phyloP scores from a whole-genome alignment of 2,888 invertebrate genomes.

The Nomada ferruginata region DNA sequence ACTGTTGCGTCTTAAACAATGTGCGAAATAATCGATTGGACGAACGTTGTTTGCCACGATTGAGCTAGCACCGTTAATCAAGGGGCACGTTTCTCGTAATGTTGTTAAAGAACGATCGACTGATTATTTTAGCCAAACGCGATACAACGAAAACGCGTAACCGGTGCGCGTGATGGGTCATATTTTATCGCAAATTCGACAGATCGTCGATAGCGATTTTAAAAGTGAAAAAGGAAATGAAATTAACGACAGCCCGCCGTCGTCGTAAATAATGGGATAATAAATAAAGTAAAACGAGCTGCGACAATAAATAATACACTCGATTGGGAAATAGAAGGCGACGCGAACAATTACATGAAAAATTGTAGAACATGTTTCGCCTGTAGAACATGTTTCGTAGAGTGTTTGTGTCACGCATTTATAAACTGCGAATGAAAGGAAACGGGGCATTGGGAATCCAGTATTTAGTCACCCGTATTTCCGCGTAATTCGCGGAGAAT shows the following conservation, averaged over 20 bases:
- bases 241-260: constrained; percentile 36
- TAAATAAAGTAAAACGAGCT: constrained; percentile 36
- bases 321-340: constrained; percentile 19
- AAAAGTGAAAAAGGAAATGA: constrained; percentile 21
- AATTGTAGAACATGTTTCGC: constrained; percentile 16
- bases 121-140: background rate
- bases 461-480: constrained; percentile 17
- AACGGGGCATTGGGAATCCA: background rate
- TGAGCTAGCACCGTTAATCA: background rate
- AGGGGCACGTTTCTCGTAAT: background rate
- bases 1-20: constrained; percentile 43
- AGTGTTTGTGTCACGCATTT: constrained; percentile 2
- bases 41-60: too few relatives aligned
- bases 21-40: background rate
- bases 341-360: constrained; percentile 25
- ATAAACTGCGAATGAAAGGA: background rate
- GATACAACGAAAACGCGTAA: constrained; percentile 10
- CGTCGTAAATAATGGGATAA: constrained; percentile 46
- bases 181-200: constrained; percentile 50
- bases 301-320: constrained; percentile 52
- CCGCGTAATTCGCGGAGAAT: constrained; percentile 21
- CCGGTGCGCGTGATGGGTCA: constrained; percentile 37
- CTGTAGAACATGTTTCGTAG: constrained; percentile 16
- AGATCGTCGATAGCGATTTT: constrained; percentile 41
- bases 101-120: constrained; percentile 9